Percentiles rank a stretch among this genome's conserved stretches.
phyloP scores from a whole-genome alignment of 1,140 invertebrate species.

The Tetraneura akinire region DNA sequence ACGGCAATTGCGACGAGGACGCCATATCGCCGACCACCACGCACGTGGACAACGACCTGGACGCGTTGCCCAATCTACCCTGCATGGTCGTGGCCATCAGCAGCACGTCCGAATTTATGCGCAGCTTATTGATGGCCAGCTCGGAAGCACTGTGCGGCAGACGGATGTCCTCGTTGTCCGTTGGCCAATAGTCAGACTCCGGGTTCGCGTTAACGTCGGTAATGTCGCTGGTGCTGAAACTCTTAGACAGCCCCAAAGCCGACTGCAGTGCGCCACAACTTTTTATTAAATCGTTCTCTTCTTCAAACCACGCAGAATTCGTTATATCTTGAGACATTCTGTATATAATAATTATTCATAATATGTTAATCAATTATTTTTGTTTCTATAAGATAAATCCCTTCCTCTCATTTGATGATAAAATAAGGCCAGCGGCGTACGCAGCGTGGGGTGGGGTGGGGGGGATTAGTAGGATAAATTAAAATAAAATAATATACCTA shows the following conservation, averaged over 20 bases:
- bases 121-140: slow-evolving; percentile 65
- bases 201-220: slow-evolving; percentile 61
- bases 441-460: too few relatives aligned
- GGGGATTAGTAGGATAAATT: too few relatives aligned
- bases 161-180: slow-evolving; percentile 53
- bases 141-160: slow-evolving; percentile 64
- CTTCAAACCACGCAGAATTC: slow-evolving; percentile 72
- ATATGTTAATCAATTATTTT: too few relatives aligned
- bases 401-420: too few relatives aligned
- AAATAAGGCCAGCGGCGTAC: too few relatives aligned
- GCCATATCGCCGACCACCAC: slow-evolving; percentile 76
- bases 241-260: slow-evolving; percentile 76
- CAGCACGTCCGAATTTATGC: slow-evolving; percentile 63
- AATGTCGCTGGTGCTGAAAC: slow-evolving; percentile 79
- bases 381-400: too few relatives aligned
- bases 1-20: slow-evolving; percentile 72
- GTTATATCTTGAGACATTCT: slow-evolving; percentile 63
- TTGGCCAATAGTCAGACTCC: slow-evolving; percentile 52
- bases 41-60: slow-evolving; percentile 83
- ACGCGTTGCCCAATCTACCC: slow-evolving; percentile 66
- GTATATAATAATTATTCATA: too few relatives aligned
- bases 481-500: too few relatives aligned
- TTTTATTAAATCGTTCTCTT: slow-evolving; percentile 75
- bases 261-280: slow-evolving; percentile 77
- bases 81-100: slow-evolving; percentile 59